Percentiles rank a stretch among this genome's conserved stretches.
Evolutionary conservation across 2,888 invertebrate species (phyloP).

Genomic region (Pseudanteris insignis): DNA sequence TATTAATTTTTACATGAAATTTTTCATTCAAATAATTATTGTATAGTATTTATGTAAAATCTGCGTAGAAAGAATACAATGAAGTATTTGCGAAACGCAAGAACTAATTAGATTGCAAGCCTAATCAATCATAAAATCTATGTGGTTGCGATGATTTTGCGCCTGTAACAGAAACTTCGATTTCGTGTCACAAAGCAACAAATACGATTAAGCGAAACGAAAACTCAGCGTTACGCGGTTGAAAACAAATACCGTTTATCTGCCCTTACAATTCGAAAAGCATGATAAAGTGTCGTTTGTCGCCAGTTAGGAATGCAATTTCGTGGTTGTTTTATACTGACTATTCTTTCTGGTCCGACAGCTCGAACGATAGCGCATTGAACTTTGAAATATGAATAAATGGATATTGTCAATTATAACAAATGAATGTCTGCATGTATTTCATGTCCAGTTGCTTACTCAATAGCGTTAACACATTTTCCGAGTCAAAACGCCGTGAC

Average conservation of each 20-base stretch:
- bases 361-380: constrained; percentile 42
- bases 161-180: constrained; percentile 6
- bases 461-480: constrained; percentile 26
- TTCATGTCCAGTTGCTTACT: constrained; percentile 18
- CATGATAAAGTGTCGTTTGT: constrained; percentile 47
- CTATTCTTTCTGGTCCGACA: constrained; percentile 29
- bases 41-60: no score
- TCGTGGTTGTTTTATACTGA: constrained; percentile 45
- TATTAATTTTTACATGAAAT: no score
- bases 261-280: constrained; percentile 42
- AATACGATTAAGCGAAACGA: constrained; percentile 37
- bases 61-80: no score
- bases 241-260: constrained; percentile 39
- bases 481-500: constrained; percentile 14
- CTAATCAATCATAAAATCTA: constrained; percentile 1
- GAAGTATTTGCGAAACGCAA: no score
- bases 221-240: constrained; percentile 28
- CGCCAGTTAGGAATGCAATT: constrained; percentile 47
- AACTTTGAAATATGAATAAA: constrained; percentile 47
- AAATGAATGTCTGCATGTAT: constrained; percentile 34
- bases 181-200: constrained; percentile 16
- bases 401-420: constrained; percentile 46
- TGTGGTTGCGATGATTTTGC: not conserved
- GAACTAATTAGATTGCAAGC: no score
- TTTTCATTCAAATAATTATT: no score